phyloP scores from a whole-genome alignment of 2,888 invertebrate genomes.

The Dicyrtomina minuta region DNA sequence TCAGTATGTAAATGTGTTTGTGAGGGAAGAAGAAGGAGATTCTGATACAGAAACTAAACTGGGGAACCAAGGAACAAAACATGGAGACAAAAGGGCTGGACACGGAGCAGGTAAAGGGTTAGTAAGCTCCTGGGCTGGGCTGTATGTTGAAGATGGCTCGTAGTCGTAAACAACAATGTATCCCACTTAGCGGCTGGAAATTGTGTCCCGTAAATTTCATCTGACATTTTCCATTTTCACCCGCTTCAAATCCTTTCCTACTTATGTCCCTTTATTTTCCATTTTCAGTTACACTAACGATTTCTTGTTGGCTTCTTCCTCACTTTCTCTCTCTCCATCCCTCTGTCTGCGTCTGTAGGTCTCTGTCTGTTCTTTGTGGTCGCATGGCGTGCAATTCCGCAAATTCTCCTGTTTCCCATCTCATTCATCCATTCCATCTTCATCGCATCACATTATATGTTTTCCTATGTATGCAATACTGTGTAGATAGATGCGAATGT shows the following conservation, averaged over 20 bases:
- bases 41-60: too few species aligned
- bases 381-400: too few species aligned
- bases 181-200: conserved; percentile 19
- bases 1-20: too few species aligned
- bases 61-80: background rate
- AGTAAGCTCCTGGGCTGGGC: background rate
- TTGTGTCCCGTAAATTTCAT: conserved; percentile 35
- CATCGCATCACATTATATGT: too few species aligned
- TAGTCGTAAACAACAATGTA: conserved; percentile 24
- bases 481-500: too few species aligned
- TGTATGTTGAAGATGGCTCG: background rate
- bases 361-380: conserved; percentile 14
- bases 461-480: too few species aligned
- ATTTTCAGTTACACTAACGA: background rate
- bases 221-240: conserved; percentile 39
- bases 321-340: background rate
- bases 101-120: background rate
- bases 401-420: background rate
- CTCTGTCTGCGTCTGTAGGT: too few species aligned
- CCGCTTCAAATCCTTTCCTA: conserved; percentile 13
- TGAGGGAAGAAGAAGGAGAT: too few species aligned
- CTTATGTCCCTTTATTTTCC: conserved; percentile 10
- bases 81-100: background rate
- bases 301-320: background rate
- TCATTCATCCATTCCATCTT: background rate